phyloP scores from a whole-genome alignment of 30 jellyfish, hydroid and myxozoan genomes.

The Aurelia aurita complex sp. Pacific region DNA sequence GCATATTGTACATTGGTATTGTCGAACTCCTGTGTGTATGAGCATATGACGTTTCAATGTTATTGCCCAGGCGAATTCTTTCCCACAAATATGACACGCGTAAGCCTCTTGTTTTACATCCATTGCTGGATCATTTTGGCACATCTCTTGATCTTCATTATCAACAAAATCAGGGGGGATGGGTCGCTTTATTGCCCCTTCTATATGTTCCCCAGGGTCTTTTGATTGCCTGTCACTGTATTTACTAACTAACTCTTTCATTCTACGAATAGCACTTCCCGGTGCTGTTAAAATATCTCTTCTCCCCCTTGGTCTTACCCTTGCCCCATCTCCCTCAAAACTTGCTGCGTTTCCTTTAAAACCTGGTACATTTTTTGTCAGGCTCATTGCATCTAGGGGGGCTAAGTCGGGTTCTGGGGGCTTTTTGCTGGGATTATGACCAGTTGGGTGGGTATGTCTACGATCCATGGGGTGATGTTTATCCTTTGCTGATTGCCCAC shows the following conservation, averaged over 20 bases:
- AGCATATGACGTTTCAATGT: constrained; percentile 65
- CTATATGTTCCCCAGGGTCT: constrained; percentile 11
- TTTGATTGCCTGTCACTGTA: constrained; percentile 56
- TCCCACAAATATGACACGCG: constrained; percentile 63
- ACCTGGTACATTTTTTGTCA: constrained; percentile 33
- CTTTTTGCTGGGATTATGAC: constrained; percentile 5
- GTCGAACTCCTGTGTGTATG: constrained; percentile 64
- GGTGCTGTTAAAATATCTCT: constrained; percentile 66
- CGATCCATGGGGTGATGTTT: constrained; percentile 18
- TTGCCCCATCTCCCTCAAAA: constrained; percentile 11
- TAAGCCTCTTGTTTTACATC: constrained; percentile 51
- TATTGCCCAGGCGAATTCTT: constrained; percentile 75
- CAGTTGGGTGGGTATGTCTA: constrained; percentile 16
- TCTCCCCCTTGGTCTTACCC: constrained; percentile 16
- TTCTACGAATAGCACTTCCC: constrained; percentile 68
- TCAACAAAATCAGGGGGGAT: constrained; percentile 35
- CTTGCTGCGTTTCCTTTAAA: constrained; percentile 9
- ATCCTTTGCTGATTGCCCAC: constrained; percentile 1
- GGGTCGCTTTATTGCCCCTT: constrained; percentile 14
- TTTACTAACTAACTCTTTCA: constrained; percentile 65
- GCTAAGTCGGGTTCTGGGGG: constrained; percentile 46
- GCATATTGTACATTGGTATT: constrained; percentile 55
- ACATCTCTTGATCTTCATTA: constrained; percentile 19
- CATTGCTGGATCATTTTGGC: neutral
- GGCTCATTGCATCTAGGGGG: constrained; percentile 29